Percentiles rank a stretch among this genome's conserved stretches.
These are phyloP conservation scores for Empidonax traillii DNA, from an alignment of 2,113 vertebrate species.

Conservation along the genomic window DNA sequence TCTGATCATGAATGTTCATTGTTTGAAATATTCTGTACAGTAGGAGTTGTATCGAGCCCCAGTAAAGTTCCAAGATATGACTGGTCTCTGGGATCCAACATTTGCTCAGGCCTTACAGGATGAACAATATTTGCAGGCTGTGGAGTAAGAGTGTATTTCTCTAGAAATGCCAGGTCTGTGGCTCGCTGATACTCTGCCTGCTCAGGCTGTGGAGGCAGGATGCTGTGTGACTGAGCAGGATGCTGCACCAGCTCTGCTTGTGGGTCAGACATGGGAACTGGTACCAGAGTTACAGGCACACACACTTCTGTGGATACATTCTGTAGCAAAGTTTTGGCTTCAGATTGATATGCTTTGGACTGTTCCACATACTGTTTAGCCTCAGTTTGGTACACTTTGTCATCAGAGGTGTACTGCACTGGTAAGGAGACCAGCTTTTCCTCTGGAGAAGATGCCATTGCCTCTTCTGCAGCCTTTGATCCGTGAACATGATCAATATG, in stretches of 20 bases:
- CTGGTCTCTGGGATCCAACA: slow-evolving; percentile 92
- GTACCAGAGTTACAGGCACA: slow-evolving; percentile 85
- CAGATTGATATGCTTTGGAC: slow-evolving; percentile 76
- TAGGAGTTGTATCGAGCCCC: slow-evolving; percentile 83
- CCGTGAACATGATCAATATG: slow-evolving; percentile 96
- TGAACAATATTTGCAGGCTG: slow-evolving; percentile 91
- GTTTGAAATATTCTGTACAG: slow-evolving; percentile 82
- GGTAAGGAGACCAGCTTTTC: slow-evolving; percentile 77
- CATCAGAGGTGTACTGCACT: slow-evolving; percentile 68
- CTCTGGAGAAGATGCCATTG: slow-evolving; percentile 62
- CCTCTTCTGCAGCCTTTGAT: slow-evolving; percentile 77
- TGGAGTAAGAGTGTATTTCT: slow-evolving; percentile 93
- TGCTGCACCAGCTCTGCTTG: slow-evolving; percentile 75
- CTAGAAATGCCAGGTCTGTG: slow-evolving; percentile 89
- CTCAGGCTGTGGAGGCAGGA: slow-evolving; percentile 74
- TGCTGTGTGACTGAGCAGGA: slow-evolving; percentile 63
- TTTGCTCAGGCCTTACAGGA: slow-evolving; percentile 89
- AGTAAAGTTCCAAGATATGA: slow-evolving; percentile 92
- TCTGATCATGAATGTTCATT: slow-evolving; percentile 73
- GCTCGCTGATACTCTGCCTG: slow-evolving; percentile 83
- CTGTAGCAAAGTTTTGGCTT: slow-evolving; percentile 78
- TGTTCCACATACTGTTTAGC: slow-evolving; percentile 76
- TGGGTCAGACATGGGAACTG: slow-evolving; percentile 79
- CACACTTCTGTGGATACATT: slow-evolving; percentile 75
- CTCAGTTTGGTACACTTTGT: slow-evolving; percentile 74